Conservation (phyloP, 1,140 invertebrate species). For the Drosophila gunungcola region DNA sequence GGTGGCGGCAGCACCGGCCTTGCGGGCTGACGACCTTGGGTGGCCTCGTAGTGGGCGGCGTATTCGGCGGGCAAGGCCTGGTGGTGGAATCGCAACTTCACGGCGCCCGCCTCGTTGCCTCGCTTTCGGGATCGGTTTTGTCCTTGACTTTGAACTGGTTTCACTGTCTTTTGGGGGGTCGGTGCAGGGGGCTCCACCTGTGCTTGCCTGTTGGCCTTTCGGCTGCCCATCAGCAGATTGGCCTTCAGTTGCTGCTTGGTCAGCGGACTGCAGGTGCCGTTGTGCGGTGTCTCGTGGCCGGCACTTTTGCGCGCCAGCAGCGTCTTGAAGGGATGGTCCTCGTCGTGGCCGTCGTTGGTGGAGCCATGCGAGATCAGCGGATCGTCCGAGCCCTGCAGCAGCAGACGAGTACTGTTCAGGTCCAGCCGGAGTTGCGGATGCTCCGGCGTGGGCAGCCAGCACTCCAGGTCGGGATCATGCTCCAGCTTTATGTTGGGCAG, state of each 20-base stretch:
- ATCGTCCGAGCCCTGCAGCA: conserved; percentile 80
- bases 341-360: conserved; percentile 64
- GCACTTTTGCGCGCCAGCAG: conserved; percentile 50
- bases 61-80: conserved; percentile 92
- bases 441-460: conserved; percentile 56
- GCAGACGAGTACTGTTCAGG: conserved; percentile 55
- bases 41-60: conserved; percentile 91
- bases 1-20: conserved; percentile 42
- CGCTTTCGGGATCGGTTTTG: conserved; percentile 43
- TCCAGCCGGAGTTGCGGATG: conserved; percentile 50
- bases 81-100: conserved; percentile 93
- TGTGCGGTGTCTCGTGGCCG: conserved; percentile 42
- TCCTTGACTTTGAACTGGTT: conserved; percentile 82
- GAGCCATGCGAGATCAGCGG: conserved; percentile 80
- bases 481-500: conserved; percentile 67
- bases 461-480: conserved; percentile 48
- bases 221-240: conserved; percentile 67
- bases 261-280: conserved; percentile 68
- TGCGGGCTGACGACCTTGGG: conserved; percentile 85
- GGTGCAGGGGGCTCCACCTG: conserved; percentile 10
- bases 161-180: conserved; percentile 78
- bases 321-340: conserved; percentile 75
- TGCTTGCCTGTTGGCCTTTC: conserved; percentile 39
- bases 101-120: conserved; percentile 80
- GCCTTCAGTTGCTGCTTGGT: conserved; percentile 81